Percentiles rank a stretch among this genome's conserved stretches.
Evolutionary conservation across 2,113 vertebrate species (phyloP).

Genomic region (Anhinga rufa): DNA sequence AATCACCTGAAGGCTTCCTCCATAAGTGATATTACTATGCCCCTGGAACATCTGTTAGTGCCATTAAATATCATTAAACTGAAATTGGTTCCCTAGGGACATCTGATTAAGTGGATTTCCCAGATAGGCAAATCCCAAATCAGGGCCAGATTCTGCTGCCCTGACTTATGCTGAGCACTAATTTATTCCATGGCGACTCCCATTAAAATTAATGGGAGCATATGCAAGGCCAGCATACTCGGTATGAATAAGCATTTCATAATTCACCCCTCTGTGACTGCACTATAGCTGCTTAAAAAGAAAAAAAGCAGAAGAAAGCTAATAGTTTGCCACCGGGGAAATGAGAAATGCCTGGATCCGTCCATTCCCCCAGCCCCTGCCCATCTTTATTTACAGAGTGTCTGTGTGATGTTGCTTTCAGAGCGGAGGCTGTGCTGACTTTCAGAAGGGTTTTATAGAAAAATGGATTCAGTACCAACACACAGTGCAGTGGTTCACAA

Average conservation of each 20-base stretch:
- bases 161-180: not conserved
- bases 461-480: not conserved
- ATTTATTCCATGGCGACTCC: not conserved
- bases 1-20: not conserved
- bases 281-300: not conserved
- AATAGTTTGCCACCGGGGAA: not conserved
- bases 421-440: not conserved
- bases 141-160: not conserved
- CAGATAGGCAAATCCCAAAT: not conserved
- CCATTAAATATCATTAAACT: conserved; percentile 21
- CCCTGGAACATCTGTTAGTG: conserved; percentile 30
- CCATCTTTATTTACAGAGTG: not conserved
- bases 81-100: not conserved
- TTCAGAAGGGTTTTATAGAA: not conserved
- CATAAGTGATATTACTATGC: not conserved
- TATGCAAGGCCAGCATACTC: not conserved
- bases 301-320: not conserved
- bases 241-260: not conserved
- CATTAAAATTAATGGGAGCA: not conserved
- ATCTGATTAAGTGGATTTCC: conserved; percentile 24
- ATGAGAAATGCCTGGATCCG: not conserved
- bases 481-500: not conserved
- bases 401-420: not conserved
- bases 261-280: not conserved
- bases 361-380: not conserved